These are phyloP conservation scores for Todus mexicanus DNA, from an alignment of 2,797 vertebrate genomes.

Conservation along the genomic window DNA sequence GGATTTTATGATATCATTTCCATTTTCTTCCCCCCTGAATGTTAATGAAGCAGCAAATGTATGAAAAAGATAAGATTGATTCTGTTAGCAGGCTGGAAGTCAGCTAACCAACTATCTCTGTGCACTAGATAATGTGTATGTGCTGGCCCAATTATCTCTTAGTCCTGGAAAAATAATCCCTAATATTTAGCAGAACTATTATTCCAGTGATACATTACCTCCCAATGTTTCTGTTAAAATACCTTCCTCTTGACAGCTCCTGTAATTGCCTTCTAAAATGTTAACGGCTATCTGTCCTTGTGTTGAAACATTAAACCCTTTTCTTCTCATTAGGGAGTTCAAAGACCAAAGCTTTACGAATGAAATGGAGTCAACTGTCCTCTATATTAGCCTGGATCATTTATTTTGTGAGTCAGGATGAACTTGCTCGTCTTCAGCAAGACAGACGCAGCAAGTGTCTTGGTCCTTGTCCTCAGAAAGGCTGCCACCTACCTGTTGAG, in stretches of 20 bases:
- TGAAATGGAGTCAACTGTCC: background rate
- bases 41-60: conserved; percentile 11
- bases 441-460: background rate
- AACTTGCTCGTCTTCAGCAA: background rate
- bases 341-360: background rate
- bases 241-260: background rate
- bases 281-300: background rate
- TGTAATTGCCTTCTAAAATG: background rate
- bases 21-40: background rate
- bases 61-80: background rate
- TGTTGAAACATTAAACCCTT: background rate
- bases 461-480: background rate
- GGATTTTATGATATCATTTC: background rate
- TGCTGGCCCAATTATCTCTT: background rate
- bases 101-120: background rate
- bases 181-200: background rate
- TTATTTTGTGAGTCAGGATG: background rate
- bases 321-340: background rate
- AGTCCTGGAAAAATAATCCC: background rate
- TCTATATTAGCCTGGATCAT: background rate
- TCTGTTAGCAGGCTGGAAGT: background rate
- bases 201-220: background rate
- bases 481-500: background rate
- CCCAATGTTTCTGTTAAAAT: background rate
- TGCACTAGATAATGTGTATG: background rate